These are phyloP conservation scores for Coregonus suidteri DNA, from an alignment of 2,797 vertebrate genomes.

Conservation along the genomic window DNA sequence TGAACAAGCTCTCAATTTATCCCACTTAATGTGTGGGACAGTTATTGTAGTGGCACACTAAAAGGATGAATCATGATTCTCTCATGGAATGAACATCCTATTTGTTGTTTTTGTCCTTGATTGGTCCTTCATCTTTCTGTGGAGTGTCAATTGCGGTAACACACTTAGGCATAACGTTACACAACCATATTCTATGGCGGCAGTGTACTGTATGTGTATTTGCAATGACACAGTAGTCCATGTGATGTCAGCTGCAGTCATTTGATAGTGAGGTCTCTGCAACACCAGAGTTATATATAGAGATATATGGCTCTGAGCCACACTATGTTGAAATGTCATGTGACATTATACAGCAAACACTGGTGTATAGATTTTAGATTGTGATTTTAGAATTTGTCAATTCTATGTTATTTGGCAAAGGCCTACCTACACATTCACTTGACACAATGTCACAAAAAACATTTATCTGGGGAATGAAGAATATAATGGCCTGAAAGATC, in stretches of 20 bases:
- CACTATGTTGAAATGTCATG: background rate
- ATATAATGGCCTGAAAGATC: background rate
- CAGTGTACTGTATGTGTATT: background rate
- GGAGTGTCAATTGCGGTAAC: background rate
- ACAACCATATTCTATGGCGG: background rate
- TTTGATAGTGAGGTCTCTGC: slow-evolving; percentile 23
- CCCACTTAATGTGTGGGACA: no score
- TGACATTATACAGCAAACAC: background rate
- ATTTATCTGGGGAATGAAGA: background rate
- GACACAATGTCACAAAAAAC: background rate
- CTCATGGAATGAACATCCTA: background rate
- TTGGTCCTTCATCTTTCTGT: background rate
- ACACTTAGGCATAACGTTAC: background rate
- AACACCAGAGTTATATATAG: background rate
- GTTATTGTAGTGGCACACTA: no score
- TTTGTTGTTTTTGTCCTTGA: background rate
- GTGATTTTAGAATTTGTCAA: background rate
- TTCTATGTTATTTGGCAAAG: background rate
- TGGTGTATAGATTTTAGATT: background rate
- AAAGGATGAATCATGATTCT: background rate
- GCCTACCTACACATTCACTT: background rate
- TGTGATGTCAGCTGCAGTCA: slow-evolving; percentile 28
- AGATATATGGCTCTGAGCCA: background rate
- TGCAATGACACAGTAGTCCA: background rate
- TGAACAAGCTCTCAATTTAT: background rate